Evolutionary conservation across 2,888 invertebrate species (phyloP), one percentile per base, ranked within the genome.

Genomic region (Nudaria mundana): DNA sequence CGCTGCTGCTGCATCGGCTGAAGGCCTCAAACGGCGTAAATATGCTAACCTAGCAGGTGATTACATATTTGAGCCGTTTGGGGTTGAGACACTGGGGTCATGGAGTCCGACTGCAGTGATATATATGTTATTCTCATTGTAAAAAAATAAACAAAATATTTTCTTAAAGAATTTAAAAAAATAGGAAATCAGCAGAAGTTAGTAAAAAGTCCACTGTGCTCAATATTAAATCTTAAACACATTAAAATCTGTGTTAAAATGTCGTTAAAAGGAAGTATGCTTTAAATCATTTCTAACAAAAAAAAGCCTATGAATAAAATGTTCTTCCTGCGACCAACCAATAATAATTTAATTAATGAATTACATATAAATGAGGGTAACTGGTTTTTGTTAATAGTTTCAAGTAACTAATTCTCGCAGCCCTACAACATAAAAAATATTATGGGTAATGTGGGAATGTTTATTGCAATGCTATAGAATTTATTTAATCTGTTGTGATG

Each of bases 361-460:
- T 11, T 8, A 16, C 11, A 33, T 28, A 14, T 25, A 10, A 28
- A 41, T 3, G 25, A 11, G 16, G 14, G 12, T 20, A 33, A 33
- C 34, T 5, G 25, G 25, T 31, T 37, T 39, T 15, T 42, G n/a
- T n/a, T n/a, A 53, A 3, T 18, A 3, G 18, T 58, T 45, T 58
- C 55, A 64, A 66, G 66, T 63, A 66, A 60, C 44, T 42, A 11
- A 30, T 64, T 71, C 69, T 50, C 64, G 60, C 64, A 69, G 56
- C 64, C 63, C 67, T 69, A 59, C 39, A n/a, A 7, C n/a, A 45
- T 28, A 80, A 80, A 85, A 84, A 69, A 26, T 54, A 14, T 51
- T 55, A 52, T 48, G 50, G 49, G 49, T 56, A 61, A 73, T 80
- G 81, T 83, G 85, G 79, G 85, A 86, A 85, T 85, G 76, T 66